phyloP scores from a whole-genome alignment of 2,888 invertebrate species.

The Asteroscopus sphinx region DNA sequence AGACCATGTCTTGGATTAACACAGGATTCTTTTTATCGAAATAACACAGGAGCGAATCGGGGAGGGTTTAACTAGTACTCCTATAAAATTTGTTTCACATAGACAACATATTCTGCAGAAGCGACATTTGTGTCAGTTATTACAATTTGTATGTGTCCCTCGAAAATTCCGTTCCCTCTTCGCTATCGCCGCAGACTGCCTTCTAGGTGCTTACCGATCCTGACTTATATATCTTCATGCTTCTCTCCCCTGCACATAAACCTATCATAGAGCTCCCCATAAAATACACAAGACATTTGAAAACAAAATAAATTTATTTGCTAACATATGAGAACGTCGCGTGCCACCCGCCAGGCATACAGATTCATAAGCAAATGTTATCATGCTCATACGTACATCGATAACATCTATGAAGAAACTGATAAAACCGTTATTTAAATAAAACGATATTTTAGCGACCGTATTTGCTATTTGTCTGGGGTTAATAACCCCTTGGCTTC shows the following conservation, averaged over 20 bases:
- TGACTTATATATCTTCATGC: constrained; percentile 11
- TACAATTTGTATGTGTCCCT: too few species aligned
- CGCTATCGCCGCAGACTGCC: not conserved
- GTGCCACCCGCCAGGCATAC: constrained; percentile 54
- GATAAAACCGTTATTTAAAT: constrained; percentile 35
- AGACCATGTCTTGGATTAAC: too few species aligned
- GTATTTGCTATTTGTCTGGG: constrained; percentile 1
- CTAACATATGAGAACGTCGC: constrained; percentile 55
- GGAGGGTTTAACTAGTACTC: too few species aligned
- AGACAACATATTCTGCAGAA: too few species aligned
- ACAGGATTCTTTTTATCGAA: too few species aligned
- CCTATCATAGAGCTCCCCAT: constrained; percentile 32
- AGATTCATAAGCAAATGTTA: constrained; percentile 55
- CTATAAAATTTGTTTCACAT: too few species aligned
- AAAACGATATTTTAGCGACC: constrained; percentile 17
- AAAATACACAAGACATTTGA: constrained; percentile 38
- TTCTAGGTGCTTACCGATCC: not conserved
- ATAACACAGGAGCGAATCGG: too few species aligned
- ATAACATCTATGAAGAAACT: constrained; percentile 40
- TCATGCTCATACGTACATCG: constrained; percentile 49
- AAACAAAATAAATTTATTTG: constrained; percentile 48
- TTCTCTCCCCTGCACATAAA: constrained; percentile 15
- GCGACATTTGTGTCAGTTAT: too few species aligned
- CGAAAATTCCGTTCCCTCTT: too few species aligned
- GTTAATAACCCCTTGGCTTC: constrained; percentile 10